phyloP scores from a whole-genome alignment of 2,113 vertebrate species.

The Eira barbara region DNA sequence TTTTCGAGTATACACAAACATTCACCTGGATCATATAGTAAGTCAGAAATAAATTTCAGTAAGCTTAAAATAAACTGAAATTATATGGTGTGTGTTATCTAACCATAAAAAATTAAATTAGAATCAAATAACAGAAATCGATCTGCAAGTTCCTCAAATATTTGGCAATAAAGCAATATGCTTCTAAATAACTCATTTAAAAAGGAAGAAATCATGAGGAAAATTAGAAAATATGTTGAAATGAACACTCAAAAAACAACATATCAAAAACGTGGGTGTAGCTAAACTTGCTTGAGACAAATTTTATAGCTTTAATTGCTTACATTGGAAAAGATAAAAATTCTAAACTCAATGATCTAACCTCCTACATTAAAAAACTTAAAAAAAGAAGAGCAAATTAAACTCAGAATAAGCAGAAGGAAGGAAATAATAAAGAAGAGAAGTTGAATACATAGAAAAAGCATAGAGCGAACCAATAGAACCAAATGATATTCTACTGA shows the following conservation, averaged over 20 bases:
- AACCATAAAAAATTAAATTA: neutral
- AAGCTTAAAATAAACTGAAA: neutral
- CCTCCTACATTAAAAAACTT: neutral
- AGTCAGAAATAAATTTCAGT: neutral
- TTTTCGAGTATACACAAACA: neutral
- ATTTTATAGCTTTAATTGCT: neutral
- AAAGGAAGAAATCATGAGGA: neutral
- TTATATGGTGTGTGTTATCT: neutral
- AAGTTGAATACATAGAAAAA: neutral
- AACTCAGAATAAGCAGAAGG: neutral
- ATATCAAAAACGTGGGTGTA: neutral
- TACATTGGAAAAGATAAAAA: conserved; percentile 2
- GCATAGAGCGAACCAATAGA: neutral
- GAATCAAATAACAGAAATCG: neutral
- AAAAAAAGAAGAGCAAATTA: neutral
- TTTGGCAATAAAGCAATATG: neutral
- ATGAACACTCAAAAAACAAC: neutral
- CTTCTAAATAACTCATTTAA: neutral
- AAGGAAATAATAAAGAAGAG: neutral
- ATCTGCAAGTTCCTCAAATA: neutral
- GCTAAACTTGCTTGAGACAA: neutral
- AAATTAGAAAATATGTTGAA: conserved; percentile 11
- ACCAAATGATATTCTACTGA: neutral
- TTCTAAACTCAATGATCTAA: neutral
- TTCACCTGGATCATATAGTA: neutral